Evolutionary conservation across 2,113 vertebrate genomes (phyloP).

Genomic region (Scomber japonicus): DNA sequence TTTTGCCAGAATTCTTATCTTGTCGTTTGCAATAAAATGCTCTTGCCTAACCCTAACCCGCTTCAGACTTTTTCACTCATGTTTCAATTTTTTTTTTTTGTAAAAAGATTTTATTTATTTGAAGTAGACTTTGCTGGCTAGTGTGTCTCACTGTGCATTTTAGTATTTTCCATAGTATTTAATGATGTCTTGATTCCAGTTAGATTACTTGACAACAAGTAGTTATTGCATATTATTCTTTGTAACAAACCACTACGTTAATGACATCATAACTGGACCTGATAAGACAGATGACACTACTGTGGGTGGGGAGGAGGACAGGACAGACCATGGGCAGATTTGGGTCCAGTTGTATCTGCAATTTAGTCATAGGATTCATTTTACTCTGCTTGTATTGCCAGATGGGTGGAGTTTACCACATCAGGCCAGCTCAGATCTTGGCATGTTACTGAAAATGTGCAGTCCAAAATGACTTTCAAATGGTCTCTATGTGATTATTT

Average conservation of each 20-base stretch:
- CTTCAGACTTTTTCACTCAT: background rate
- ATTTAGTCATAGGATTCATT: conserved; percentile 26
- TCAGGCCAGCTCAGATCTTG: conserved; percentile 50
- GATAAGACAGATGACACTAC: background rate
- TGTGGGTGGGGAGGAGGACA: background rate
- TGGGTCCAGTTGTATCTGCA: background rate
- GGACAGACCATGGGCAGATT: background rate
- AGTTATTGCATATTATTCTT: background rate
- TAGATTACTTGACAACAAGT: background rate
- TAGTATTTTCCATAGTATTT: background rate
- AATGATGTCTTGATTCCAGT: background rate
- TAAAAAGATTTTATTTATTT: background rate
- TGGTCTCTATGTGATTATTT: conserved; percentile 48
- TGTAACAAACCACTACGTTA: background rate
- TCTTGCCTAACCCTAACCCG: too few relatives aligned
- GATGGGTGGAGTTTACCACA: conserved; percentile 53
- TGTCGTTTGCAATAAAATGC: background rate
- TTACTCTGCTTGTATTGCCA: conserved; percentile 8
- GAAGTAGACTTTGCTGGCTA: too few relatives aligned
- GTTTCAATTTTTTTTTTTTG: background rate
- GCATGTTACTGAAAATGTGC: conserved; percentile 32
- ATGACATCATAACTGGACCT: background rate
- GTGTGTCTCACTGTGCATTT: too few relatives aligned
- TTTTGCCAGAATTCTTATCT: background rate
- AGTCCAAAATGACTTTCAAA: conserved; percentile 52